phyloP scores from a whole-genome alignment of 2,888 invertebrate genomes.

The Exocentrus adspersus region DNA sequence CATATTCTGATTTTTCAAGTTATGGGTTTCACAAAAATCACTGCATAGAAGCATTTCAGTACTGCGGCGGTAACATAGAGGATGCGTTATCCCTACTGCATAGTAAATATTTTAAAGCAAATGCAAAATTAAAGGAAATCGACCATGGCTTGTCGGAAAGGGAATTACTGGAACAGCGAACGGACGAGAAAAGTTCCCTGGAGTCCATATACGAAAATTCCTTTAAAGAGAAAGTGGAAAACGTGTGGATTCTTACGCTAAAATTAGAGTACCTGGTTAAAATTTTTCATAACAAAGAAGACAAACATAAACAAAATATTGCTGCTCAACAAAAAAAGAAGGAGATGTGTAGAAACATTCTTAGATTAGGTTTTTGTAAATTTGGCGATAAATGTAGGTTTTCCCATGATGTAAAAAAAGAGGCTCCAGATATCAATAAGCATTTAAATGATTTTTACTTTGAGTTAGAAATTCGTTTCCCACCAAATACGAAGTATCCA shows the following conservation, averaged over 20 bases:
- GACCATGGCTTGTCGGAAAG: constrained; percentile 64
- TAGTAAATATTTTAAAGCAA: constrained; percentile 73
- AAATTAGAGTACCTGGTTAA: constrained; percentile 73
- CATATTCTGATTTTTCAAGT: constrained; percentile 60
- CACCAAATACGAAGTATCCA: constrained; percentile 76
- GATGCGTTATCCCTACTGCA: constrained; percentile 77
- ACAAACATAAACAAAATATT: constrained; percentile 56
- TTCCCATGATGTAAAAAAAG: constrained; percentile 70
- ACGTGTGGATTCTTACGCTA: constrained; percentile 78
- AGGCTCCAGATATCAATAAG: constrained; percentile 56
- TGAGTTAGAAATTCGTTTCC: constrained; percentile 80
- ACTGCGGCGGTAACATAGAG: constrained; percentile 75
- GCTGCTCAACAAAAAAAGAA: constrained; percentile 62
- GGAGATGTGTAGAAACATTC: constrained; percentile 73
- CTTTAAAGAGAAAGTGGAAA: constrained; percentile 75
- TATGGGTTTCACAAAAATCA: constrained; percentile 81
- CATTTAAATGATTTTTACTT: constrained; percentile 65
- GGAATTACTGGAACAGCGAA: constrained; percentile 72
- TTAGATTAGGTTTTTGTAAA: constrained; percentile 71
- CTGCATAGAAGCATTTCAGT: constrained; percentile 77
- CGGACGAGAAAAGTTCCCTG: constrained; percentile 78
- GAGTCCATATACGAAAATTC: constrained; percentile 80
- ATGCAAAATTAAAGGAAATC: constrained; percentile 42
- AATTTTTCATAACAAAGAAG: constrained; percentile 61
- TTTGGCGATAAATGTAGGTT: constrained; percentile 81